Base-by-base conservation (phyloP, 2,797 vertebrate genomes). In the Myiotriccus ornatus region DNA sequence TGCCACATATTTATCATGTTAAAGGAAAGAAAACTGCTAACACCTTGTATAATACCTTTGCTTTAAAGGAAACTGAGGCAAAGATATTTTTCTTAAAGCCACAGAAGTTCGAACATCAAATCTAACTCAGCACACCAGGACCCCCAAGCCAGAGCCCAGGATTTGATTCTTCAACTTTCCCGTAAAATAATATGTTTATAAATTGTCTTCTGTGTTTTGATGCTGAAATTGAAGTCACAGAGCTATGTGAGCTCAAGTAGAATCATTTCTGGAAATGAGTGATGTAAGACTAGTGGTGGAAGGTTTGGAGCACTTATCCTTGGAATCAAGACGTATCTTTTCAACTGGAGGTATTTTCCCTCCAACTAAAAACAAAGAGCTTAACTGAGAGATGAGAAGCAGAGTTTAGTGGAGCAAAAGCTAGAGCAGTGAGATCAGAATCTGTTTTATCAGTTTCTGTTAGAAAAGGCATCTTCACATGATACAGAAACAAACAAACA, bases 51-150 rank as follows among this genome's bases (percentile, higher is more conserved):
- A 71, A 85, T 25, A 39, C 7, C 9, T 89, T 71, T 89, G 22
- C 24, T 75, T 85, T 71, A 85, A 80, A 75, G 23, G 64, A 89
- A 95, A 89, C 53, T 34, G 76, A 79, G 52, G 44, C 24, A 92
- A 74, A 53, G 10, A 6, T 22, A 24, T 76, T 93, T 87, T 84
- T 8, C 50, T 43, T 78, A 59, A 84, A 62, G 23, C 6, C 22
- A 47, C 14, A 37, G 46, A 78, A 18, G 7, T 27, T 52, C 25
- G 21, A 94, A 22, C 2, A 4, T 52, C 32, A 89, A 63, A 86
- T 59, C 41, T 60, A 53, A 69, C 44, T 73, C 34, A 60, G 24
- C 7, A 35, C 8, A n/a, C 24, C 24, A 28, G 24, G 24, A 60
- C 11, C 4, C 9, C 18, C 22, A 41, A 0, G 0, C 25, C 30